Conservation (phyloP, 2,113 vertebrate genomes). For the Probosciger aterrimus region DNA sequence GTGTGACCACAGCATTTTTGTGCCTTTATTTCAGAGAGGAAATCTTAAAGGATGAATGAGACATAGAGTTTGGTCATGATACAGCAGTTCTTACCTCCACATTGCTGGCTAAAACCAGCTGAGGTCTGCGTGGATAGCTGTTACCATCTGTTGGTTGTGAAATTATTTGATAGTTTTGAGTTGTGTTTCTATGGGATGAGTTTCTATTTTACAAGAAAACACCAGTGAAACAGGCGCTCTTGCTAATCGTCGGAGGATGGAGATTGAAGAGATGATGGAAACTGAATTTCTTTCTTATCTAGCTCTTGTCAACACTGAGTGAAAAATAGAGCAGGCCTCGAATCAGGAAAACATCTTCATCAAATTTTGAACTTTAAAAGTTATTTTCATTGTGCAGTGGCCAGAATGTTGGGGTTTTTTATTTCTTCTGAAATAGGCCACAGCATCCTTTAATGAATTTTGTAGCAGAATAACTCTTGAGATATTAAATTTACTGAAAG, state of each 20-base stretch:
- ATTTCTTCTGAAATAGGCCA: constrained; percentile 9
- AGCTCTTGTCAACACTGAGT: not conserved
- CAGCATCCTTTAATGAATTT: not conserved
- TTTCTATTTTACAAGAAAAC: constrained; percentile 25
- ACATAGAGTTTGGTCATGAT: not conserved
- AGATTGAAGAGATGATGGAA: constrained; percentile 28
- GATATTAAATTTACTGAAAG: not conserved
- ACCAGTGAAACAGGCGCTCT: not conserved
- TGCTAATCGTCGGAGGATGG: not conserved
- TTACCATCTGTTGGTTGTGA: not conserved
- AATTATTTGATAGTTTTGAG: not conserved
- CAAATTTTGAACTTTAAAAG: constrained; percentile 1
- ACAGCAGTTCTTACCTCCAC: not conserved
- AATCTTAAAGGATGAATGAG: not conserved
- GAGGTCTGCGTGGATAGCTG: not conserved
- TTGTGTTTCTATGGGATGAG: not conserved
- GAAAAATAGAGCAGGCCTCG: constrained; percentile 40
- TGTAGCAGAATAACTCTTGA: not conserved
- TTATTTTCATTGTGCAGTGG: constrained; percentile 11
- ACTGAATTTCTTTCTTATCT: constrained; percentile 39
- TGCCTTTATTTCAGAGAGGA: not conserved
- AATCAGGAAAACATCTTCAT: not conserved
- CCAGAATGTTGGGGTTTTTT: not conserved
- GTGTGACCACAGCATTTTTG: not conserved
- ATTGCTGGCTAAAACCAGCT: not conserved